A percentile compares a stretch with the other conserved stretches of the same genome.
Conservation (phyloP, 2,888 invertebrate genomes). For the Byasa hedistus region DNA sequence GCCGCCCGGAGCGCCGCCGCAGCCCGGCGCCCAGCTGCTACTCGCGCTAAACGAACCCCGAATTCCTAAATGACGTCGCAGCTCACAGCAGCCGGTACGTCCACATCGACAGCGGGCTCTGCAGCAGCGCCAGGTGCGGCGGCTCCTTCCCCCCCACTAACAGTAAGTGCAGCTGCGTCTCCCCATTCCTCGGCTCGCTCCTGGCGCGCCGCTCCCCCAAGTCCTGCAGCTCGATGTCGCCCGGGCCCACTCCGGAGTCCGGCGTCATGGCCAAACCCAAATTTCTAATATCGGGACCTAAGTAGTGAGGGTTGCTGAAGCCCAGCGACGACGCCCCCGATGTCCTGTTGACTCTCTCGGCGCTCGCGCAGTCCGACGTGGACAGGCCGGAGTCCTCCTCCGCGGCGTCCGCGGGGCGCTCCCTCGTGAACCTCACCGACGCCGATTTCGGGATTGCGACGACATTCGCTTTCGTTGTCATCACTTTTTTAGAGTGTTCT, state of each 20-base stretch:
- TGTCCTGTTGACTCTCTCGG: slow-evolving; percentile 82
- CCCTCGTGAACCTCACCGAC: slow-evolving; percentile 79
- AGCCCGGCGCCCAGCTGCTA: not conserved
- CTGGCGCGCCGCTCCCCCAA: slow-evolving; percentile 46
- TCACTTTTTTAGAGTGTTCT: slow-evolving; percentile 43
- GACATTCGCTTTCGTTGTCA: slow-evolving; percentile 42
- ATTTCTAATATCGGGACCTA: slow-evolving; percentile 85
- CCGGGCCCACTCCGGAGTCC: slow-evolving; percentile 80
- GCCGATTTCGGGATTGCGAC: slow-evolving; percentile 80
- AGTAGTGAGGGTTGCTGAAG: slow-evolving; percentile 88
- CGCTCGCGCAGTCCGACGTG: slow-evolving; percentile 88
- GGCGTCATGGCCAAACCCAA: slow-evolving; percentile 84
- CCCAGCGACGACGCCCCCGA: slow-evolving; percentile 78
- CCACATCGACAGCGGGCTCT: slow-evolving; percentile 89
- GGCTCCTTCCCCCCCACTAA: slow-evolving; percentile 90
- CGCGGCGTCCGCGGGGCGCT: slow-evolving; percentile 59
- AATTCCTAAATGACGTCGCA: not conserved
- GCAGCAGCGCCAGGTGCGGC: slow-evolving; percentile 87
- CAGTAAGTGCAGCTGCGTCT: slow-evolving; percentile 51
- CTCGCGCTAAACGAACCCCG: slow-evolving; percentile 26
- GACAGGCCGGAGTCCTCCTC: slow-evolving; percentile 81
- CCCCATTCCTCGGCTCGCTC: slow-evolving; percentile 45
- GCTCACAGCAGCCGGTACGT: slow-evolving; percentile 81
- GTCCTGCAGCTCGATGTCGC: slow-evolving; percentile 68
- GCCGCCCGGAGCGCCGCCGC: too few relatives aligned